Base-by-base conservation (phyloP, 2,797 vertebrate species). In the Rhodeus uyekii region DNA sequence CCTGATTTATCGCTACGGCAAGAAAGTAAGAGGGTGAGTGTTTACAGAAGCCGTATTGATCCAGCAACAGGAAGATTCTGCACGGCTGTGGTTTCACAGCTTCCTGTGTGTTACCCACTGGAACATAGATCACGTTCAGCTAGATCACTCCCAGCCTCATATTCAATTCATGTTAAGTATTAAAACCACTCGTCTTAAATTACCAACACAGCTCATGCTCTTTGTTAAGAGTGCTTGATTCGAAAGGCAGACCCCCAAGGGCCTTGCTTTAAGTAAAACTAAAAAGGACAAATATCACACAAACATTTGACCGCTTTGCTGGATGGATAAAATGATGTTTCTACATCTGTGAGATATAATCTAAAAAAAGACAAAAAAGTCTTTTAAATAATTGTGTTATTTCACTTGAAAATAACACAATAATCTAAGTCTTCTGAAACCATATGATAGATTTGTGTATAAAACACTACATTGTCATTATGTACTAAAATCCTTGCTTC, bases 91-190 rank as follows among this genome's bases (percentile, higher is more conserved):
- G 90, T 90, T 91, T 90, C 89, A 90, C 90, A 89, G 89, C 90
- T 90, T 93, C 91, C 91, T 93, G 91, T 92, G 89, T 14, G 71
- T 64, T 82, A 86, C 84, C 89, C 91, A 85, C 83, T 89, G 89
- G 88, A 90, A 92, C 91, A 92, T 90, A 91, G 90, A 91, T 93
- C 88, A 82, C 24, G 32, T 10, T 84, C 79, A 84, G 88, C n/a
- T n/a, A n/a, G n/a, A n/a, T n/a, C n/a, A n/a, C n/a, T 92, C 88
- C 76, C 32, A 80, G 50, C 68, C 64, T 65, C 76, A 48, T 64
- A 86, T 69, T 71, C 58, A 58, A 82, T 86, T 86, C 82, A 85
- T 87, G 86, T 83, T 76, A 82, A 87, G 80, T 76, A 91, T 83
- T 89, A 74, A 82, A 89, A 85, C 86, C 88, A 83, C 39, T 65